Percentiles rank a stretch among this genome's conserved stretches.
Evolutionary conservation across 2,113 vertebrate genomes (phyloP).

Genomic region (Cephalopholis sonnerati): DNA sequence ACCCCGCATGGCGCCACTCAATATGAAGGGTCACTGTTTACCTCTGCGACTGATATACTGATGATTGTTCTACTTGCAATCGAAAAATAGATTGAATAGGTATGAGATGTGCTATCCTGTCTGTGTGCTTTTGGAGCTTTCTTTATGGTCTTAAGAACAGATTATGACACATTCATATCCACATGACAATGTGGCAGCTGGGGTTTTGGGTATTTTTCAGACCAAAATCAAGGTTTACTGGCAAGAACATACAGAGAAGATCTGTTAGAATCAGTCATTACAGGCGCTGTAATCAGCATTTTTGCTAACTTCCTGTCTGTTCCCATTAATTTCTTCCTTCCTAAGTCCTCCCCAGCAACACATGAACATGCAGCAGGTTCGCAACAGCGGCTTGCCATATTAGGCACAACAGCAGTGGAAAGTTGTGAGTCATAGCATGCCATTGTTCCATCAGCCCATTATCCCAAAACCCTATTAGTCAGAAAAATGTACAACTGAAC

Average conservation of each 20-base stretch:
- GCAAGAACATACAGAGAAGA: constrained; percentile 14
- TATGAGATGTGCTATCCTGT: neutral
- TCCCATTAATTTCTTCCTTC: too few relatives aligned
- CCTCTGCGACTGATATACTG: neutral
- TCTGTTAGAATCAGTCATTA: constrained; percentile 37
- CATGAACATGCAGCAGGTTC: too few relatives aligned
- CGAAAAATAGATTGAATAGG: neutral
- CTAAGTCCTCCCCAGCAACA: too few relatives aligned
- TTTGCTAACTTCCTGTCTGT: too few relatives aligned
- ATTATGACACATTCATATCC: neutral
- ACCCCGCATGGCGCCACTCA: neutral
- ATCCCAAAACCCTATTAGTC: too few relatives aligned
- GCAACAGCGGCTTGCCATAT: too few relatives aligned
- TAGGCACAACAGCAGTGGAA: too few relatives aligned
- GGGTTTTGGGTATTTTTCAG: constrained; percentile 1
- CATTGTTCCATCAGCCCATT: too few relatives aligned
- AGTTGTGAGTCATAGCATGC: too few relatives aligned
- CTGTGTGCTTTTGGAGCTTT: neutral
- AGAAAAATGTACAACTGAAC: too few relatives aligned
- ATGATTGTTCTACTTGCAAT: constrained; percentile 1
- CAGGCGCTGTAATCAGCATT: too few relatives aligned
- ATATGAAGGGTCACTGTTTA: neutral
- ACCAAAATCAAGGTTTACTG: neutral
- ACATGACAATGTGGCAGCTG: constrained; percentile 14
- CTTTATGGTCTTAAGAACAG: neutral